These are phyloP conservation scores for Argya squamiceps DNA, from an alignment of 2,797 vertebrate genomes.

Conservation along the genomic window DNA sequence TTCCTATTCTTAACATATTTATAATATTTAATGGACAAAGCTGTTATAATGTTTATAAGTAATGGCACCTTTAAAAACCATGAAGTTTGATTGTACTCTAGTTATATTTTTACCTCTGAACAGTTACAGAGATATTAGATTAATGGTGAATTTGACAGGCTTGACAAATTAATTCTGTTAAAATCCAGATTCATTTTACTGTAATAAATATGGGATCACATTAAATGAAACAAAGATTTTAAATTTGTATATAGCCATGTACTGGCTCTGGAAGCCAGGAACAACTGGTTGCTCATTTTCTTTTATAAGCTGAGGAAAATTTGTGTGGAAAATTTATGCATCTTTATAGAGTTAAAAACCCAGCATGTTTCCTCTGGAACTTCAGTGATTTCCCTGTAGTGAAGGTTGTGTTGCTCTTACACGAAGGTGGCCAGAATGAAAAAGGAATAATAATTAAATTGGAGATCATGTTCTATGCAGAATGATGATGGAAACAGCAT, in stretches of 20 bases:
- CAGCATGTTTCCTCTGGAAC: slow-evolving; percentile 27
- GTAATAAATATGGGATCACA: background rate
- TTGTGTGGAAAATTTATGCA: background rate
- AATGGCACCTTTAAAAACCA: background rate
- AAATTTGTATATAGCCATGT: background rate
- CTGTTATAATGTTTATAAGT: background rate
- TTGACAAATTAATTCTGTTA: background rate
- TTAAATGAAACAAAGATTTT: background rate
- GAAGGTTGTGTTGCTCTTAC: background rate
- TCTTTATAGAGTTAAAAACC: slow-evolving; percentile 17
- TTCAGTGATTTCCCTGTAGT: slow-evolving; percentile 43
- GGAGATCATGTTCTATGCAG: background rate
- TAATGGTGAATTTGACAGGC: background rate
- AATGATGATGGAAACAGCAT: background rate
- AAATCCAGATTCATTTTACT: background rate
- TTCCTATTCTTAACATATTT: background rate
- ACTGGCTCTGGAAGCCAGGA: background rate
- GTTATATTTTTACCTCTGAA: background rate
- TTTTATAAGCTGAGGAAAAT: background rate
- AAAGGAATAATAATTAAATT: slow-evolving; percentile 47
- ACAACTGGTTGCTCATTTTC: background rate
- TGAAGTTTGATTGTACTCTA: background rate
- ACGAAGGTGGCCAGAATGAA: background rate
- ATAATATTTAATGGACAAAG: background rate
- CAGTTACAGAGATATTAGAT: background rate